These are phyloP conservation scores for Petrocephalus microphthalmus DNA, from an alignment of 2,113 vertebrate species.

Conservation along the genomic window DNA sequence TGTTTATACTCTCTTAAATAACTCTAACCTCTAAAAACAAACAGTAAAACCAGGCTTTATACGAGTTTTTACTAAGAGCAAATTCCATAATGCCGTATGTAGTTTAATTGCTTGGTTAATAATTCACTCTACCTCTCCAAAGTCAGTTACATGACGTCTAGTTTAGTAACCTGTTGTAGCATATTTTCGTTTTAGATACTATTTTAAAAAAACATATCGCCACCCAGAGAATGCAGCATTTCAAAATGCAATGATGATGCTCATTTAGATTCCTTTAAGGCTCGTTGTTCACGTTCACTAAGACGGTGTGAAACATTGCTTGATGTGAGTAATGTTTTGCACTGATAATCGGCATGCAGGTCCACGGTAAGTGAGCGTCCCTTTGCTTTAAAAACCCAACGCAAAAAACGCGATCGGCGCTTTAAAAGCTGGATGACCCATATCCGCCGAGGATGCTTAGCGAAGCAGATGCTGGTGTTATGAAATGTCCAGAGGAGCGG, in stretches of 20 bases:
- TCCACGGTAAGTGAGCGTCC: not conserved
- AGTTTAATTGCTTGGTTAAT: not conserved
- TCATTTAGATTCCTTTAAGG: not conserved
- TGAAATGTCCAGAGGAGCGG: not conserved
- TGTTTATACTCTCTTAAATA: not conserved
- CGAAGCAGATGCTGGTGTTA: not conserved
- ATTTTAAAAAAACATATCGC: not conserved
- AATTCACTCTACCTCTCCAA: not conserved
- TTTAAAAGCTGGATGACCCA: slow-evolving; percentile 18
- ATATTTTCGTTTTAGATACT: not conserved
- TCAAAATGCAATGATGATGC: not conserved
- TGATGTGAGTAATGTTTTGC: not conserved
- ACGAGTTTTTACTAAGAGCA: not conserved
- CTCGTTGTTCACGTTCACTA: not conserved
- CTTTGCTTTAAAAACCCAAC: not conserved
- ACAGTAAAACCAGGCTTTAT: not conserved
- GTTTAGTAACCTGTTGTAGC: not conserved
- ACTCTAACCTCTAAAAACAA: not conserved
- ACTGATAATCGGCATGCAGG: slow-evolving; percentile 14
- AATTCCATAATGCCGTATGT: not conserved
- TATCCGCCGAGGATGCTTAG: not conserved
- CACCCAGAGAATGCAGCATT: not conserved
- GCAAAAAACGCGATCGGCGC: not conserved
- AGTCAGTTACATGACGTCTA: not conserved
- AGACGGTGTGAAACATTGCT: slow-evolving; percentile 4